A percentile compares a stretch with the other conserved stretches of the same genome.
Evolutionary conservation across 2,888 invertebrate species (phyloP).

Genomic region (Meta bourneti): DNA sequence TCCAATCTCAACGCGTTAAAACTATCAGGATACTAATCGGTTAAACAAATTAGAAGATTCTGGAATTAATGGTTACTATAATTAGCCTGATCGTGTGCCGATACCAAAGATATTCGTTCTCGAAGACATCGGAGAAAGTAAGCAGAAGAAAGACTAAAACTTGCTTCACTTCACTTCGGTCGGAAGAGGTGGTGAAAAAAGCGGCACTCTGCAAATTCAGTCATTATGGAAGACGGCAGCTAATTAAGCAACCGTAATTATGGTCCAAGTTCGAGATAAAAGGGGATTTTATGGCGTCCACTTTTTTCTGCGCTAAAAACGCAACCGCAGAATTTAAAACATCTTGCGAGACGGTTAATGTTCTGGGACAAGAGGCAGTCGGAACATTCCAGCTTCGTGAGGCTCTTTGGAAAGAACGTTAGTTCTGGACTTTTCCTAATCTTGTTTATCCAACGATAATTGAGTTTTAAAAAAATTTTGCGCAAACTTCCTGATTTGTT

Average conservation of each 20-base stretch:
- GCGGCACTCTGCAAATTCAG: background rate
- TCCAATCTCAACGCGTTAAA: too few species aligned
- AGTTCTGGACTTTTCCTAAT: background rate
- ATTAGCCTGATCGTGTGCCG: too few species aligned
- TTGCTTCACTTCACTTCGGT: background rate
- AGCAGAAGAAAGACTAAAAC: background rate
- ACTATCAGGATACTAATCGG: too few species aligned
- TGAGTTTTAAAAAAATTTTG: background rate
- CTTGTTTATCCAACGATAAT: background rate
- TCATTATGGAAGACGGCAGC: conserved; percentile 34
- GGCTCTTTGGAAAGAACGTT: background rate
- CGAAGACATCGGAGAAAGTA: background rate
- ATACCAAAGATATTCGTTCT: background rate
- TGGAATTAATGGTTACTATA: too few species aligned
- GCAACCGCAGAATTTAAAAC: background rate
- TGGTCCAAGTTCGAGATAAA: background rate
- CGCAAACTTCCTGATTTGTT: background rate
- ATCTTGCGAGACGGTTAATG: background rate
- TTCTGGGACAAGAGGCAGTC: background rate
- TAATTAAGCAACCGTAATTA: conserved; percentile 27
- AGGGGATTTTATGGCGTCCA: conserved; percentile 24
- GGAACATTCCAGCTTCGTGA: background rate
- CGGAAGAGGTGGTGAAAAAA: conserved; percentile 7
- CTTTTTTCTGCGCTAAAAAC: conserved; percentile 20
- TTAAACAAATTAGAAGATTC: too few species aligned